Conservation (phyloP, 2,113 vertebrate genomes). For the Xiphias gladius region DNA sequence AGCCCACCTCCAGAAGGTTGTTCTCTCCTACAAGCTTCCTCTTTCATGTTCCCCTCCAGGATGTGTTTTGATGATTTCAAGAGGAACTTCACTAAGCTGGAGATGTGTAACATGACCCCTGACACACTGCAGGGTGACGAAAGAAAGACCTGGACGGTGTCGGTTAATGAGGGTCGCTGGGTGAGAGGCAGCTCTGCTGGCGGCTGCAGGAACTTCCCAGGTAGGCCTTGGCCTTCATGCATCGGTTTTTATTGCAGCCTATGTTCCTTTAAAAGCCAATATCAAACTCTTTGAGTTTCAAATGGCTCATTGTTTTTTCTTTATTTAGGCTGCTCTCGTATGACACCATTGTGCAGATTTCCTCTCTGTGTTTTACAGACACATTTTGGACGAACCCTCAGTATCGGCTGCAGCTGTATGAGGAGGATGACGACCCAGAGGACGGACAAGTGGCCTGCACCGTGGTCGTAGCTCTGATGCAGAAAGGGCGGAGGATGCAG, state of each 20-base stretch:
- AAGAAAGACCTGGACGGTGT: conserved; percentile 93
- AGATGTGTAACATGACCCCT: conserved; percentile 98
- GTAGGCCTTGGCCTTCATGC: conserved; percentile 68
- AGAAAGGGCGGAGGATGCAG: conserved; percentile 96
- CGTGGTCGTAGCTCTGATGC: conserved; percentile 96
- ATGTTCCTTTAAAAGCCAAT: not conserved
- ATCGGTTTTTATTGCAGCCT: not conserved
- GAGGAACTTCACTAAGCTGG: conserved; percentile 94
- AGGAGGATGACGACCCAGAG: conserved; percentile 94
- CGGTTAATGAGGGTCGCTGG: conserved; percentile 95
- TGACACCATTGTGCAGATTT: not conserved
- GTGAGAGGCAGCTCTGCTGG: conserved; percentile 97
- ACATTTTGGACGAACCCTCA: conserved; percentile 99
- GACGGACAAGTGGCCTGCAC: conserved; percentile 90
- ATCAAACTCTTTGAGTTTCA: not conserved
- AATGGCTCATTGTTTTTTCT: not conserved
- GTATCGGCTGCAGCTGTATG: conserved; percentile 93
- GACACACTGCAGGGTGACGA: conserved; percentile 90
- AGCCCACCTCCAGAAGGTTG: too few relatives aligned
- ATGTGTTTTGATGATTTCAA: conserved; percentile 95
- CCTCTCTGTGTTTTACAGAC: conserved; percentile 80
- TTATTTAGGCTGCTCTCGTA: not conserved
- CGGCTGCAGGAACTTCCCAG: conserved; percentile 95
- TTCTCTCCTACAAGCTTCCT: not conserved
- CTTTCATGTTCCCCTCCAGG: conserved; percentile 79